Conservation (phyloP, 2,888 invertebrate species). For the Nemapogon koenigi region DNA sequence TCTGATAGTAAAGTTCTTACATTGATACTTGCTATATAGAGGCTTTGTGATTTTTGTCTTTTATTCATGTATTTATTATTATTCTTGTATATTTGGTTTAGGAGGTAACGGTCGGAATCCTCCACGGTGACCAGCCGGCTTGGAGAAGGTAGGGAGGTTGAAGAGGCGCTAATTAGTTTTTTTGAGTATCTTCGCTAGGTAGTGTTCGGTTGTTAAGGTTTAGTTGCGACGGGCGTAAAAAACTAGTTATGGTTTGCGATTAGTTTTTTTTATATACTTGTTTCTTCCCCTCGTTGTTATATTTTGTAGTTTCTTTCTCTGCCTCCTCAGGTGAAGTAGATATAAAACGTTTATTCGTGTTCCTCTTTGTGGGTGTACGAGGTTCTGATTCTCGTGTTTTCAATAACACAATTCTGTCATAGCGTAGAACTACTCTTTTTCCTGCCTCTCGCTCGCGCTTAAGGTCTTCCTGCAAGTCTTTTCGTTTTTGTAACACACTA, state of each 20-base stretch:
- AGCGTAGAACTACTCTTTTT: conserved; percentile 15
- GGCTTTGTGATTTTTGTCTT: too few relatives aligned
- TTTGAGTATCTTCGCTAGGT: conserved; percentile 15
- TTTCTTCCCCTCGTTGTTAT: neutral
- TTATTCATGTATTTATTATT: too few relatives aligned
- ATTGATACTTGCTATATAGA: too few relatives aligned
- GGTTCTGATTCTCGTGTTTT: conserved; percentile 9
- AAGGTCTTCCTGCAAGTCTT: conserved; percentile 16
- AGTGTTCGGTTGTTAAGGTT: conserved; percentile 3
- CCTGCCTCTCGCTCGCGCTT: conserved; percentile 15
- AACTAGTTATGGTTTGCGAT: too few relatives aligned
- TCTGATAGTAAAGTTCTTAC: too few relatives aligned
- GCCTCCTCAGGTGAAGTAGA: conserved; percentile 14
- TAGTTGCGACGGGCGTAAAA: conserved; percentile 12
- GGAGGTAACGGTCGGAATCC: neutral
- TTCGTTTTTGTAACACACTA: conserved; percentile 18
- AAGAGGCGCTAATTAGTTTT: conserved; percentile 1
- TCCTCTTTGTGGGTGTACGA: neutral
- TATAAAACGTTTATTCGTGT: conserved; percentile 11
- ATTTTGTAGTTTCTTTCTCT: conserved; percentile 2
- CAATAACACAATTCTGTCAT: conserved; percentile 16
- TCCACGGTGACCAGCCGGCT: too few relatives aligned
- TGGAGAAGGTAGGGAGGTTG: neutral
- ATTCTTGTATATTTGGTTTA: neutral
- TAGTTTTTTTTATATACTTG: conserved; percentile 7